Base-by-base conservation (phyloP, 2,113 vertebrate species). In the Megaleporinus macrocephalus region DNA sequence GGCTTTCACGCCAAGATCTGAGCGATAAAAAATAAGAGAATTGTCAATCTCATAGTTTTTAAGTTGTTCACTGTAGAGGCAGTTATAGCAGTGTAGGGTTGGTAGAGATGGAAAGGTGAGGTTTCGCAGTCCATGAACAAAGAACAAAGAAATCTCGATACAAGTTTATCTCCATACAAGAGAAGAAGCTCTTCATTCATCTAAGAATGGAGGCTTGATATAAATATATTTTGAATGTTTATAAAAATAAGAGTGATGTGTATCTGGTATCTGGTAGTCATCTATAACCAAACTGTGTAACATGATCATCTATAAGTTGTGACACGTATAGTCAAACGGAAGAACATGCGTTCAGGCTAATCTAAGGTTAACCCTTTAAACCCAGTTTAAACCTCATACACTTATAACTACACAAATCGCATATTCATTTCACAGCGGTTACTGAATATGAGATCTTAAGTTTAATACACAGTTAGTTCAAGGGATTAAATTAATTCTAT, bases 1-100 rank as follows among this genome's bases (percentile, higher is more conserved):
- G 92, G 89, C 89, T 95, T 92, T 91, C 92, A 93, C 91, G 93
- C 90, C 94, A 89, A 94, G 90, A 96, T 95, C 94, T 94, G 90
- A 90, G 91, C 90, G 85, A 84, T 87, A 89, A 89, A 88, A 91
- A 88, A 87, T 90, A 88, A 92, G 86, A 89, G 73, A 78, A 65
- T 73, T 62, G 36, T 59, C 51, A 75, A n/a, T 18, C 77, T 78
- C 51, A 70, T n/a, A 49, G 11, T 44, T 11, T 36, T 73, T 51
- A 74, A 26, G 65, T 51, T 13, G 18, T 73, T 44, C 33, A 69
- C 0, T 63, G 44, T 69, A 55, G 63, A 24, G 27, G n/a, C 51
- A 53, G 61, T 72, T 72, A 80, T n/a, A 68, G 16, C 1, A 79
- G 29, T 76, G 71, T 62, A 18, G 55, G 27, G 49, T 51, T 51